Conservation (phyloP, 1,140 invertebrate species). For the Alviniconcha marisindica region DNA sequence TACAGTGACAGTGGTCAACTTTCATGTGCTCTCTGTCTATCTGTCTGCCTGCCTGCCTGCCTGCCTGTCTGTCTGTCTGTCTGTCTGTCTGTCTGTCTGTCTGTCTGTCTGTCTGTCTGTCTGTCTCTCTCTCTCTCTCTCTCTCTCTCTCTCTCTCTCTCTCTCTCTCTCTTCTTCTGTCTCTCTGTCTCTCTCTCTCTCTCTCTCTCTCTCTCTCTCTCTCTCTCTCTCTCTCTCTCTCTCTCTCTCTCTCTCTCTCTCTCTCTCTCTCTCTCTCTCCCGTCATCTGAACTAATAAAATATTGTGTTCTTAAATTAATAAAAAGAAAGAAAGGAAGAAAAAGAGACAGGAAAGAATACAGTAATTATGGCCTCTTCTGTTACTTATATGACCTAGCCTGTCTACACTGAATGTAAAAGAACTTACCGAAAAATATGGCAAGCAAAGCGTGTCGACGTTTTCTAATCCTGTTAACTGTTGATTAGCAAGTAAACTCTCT, state of each 20-base stretch:
- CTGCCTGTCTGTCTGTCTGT: neutral
- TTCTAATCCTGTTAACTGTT: too few species aligned
- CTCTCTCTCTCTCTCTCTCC: neutral
- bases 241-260: neutral
- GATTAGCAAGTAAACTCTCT: too few species aligned
- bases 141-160: neutral
- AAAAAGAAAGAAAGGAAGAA: too few species aligned
- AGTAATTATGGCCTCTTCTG: too few species aligned
- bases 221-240: neutral
- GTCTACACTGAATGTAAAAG: too few species aligned
- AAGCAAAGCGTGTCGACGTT: too few species aligned
- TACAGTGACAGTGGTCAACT: too few species aligned
- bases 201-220: neutral
- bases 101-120: neutral
- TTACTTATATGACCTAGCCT: too few species aligned
- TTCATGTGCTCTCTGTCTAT: neutral
- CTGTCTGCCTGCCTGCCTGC: neutral
- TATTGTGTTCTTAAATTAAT: too few species aligned
- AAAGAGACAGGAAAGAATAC: too few species aligned
- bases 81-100: neutral
- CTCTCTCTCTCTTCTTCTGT: constrained; percentile 13
- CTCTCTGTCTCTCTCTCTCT: neutral
- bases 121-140: constrained; percentile 14
- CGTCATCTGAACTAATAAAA: too few species aligned
- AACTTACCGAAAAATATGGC: too few species aligned